Evolutionary conservation across 2,888 invertebrate species (phyloP).

Genomic region (Acutogordius australiensis): DNA sequence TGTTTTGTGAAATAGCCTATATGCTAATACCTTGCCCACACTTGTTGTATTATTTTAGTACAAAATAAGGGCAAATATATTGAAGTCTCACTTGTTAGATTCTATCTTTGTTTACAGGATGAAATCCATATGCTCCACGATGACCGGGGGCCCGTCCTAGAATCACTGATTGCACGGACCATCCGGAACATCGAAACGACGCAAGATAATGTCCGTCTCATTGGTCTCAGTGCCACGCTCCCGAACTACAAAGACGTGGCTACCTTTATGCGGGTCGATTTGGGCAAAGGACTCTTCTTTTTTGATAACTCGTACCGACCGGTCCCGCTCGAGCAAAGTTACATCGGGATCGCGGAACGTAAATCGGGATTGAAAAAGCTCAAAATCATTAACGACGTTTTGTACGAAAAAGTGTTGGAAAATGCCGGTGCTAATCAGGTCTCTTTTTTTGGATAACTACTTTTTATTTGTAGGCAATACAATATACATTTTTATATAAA

Average conservation of each 20-base stretch:
- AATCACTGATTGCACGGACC: constrained; percentile 59
- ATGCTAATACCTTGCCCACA: no score
- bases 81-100: no score
- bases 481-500: no score
- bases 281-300: constrained; percentile 61
- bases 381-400: constrained; percentile 90
- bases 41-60: no score
- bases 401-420: constrained; percentile 95
- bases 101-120: constrained; percentile 31
- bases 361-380: constrained; percentile 77
- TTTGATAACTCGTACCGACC: constrained; percentile 74
- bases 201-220: constrained; percentile 69
- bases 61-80: no score
- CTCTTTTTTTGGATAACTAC: no score
- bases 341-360: constrained; percentile 93
- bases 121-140: constrained; percentile 93
- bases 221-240: constrained; percentile 78
- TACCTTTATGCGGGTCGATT: constrained; percentile 59
- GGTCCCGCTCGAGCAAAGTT: constrained; percentile 83
- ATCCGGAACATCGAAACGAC: constrained; percentile 44
- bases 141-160: constrained; percentile 81
- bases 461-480: no score
- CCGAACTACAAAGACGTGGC: constrained; percentile 95
- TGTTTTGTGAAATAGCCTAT: no score
- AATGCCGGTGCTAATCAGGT: constrained; percentile 87